phyloP scores from a whole-genome alignment of 1,140 invertebrate genomes.

The Pseudomyrmex concolor region DNA sequence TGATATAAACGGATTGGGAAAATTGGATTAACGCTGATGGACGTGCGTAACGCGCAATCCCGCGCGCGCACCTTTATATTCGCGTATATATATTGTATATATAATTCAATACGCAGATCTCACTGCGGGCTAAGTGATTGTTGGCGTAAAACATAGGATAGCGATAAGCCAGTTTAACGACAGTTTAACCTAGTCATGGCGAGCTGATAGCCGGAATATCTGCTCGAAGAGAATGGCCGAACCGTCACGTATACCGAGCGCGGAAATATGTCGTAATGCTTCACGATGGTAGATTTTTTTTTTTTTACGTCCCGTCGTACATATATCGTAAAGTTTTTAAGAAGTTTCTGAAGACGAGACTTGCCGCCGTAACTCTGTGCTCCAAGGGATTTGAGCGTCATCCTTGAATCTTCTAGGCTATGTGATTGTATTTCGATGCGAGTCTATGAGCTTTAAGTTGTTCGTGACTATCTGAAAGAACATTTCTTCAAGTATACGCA shows the following conservation, averaged over 20 bases:
- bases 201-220: conserved; percentile 7
- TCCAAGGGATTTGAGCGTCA: conserved; percentile 47
- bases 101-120: conserved; percentile 32
- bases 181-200: conserved; percentile 30
- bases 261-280: conserved; percentile 23
- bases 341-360: conserved; percentile 19
- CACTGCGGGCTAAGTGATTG: conserved; percentile 12
- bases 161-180: conserved; percentile 34
- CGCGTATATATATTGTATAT: not conserved
- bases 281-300: conserved; percentile 30
- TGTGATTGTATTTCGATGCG: conserved; percentile 39
- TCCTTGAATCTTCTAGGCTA: conserved; percentile 31
- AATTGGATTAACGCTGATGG: conserved; percentile 14
- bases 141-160: conserved; percentile 14
- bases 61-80: not conserved
- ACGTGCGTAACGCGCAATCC: not conserved
- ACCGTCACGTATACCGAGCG: not conserved
- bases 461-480: conserved; percentile 14
- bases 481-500: conserved; percentile 19
- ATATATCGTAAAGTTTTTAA: conserved; percentile 43
- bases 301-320: not conserved
- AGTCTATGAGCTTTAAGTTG: conserved; percentile 43
- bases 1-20: not conserved
- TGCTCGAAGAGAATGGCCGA: not conserved
- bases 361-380: conserved; percentile 8